Conservation (phyloP, 2,888 invertebrate genomes). For the Azorinus chamasolen region DNA sequence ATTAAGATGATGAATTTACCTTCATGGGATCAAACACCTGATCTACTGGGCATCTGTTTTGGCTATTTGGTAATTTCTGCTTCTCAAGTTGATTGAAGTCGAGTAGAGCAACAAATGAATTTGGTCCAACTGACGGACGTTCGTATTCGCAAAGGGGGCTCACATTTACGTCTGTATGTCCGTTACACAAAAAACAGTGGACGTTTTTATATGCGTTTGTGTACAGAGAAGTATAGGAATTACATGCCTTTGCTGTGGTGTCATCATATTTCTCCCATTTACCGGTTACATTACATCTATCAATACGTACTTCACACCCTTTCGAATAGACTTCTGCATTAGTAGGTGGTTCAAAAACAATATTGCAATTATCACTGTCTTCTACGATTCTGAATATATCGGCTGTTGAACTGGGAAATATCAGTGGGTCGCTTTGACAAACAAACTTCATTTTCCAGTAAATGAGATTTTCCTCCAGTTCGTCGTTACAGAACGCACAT, state of each 20-base stretch:
- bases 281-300: conserved; percentile 21
- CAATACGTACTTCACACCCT: neutral
- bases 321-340: neutral
- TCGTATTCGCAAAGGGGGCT: neutral
- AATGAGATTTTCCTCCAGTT: neutral
- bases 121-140: neutral
- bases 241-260: conserved; percentile 11
- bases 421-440: neutral
- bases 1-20: conserved; percentile 3
- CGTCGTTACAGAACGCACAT: conserved; percentile 10
- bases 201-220: conserved; percentile 4
- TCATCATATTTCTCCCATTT: conserved; percentile 17
- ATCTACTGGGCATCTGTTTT: neutral
- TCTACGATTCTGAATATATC: neutral
- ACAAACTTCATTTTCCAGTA: neutral
- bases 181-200: conserved; percentile 28
- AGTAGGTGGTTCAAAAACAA: neutral
- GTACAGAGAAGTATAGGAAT: conserved; percentile 13
- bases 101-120: conserved; percentile 13
- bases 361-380: conserved; percentile 1
- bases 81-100: conserved; percentile 13
- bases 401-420: neutral
- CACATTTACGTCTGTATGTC: neutral
- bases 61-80: neutral
- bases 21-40: neutral